Percentiles rank a stretch among this genome's conserved stretches.
Evolutionary conservation across 2,888 invertebrate genomes (phyloP).

Genomic region (Blera fallax): DNA sequence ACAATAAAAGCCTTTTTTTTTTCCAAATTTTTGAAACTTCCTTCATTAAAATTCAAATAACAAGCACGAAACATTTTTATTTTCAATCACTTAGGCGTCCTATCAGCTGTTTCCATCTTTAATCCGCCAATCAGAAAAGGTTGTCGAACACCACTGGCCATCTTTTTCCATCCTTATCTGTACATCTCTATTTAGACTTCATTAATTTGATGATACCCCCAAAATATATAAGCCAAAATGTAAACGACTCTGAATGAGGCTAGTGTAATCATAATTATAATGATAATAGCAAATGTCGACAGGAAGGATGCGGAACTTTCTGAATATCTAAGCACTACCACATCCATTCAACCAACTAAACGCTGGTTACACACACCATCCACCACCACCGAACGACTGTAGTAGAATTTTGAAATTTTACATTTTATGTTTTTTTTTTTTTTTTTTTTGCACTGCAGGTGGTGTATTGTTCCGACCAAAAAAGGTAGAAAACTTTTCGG

Average conservation of each 20-base stretch:
- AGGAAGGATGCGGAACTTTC: conserved; percentile 50
- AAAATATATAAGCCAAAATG: conserved; percentile 18
- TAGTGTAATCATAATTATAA: conserved; percentile 41
- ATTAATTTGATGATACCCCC: conserved; percentile 52
- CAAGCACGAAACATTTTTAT: background rate
- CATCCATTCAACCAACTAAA: conserved; percentile 32
- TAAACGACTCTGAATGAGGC: conserved; percentile 29
- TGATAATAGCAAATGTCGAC: conserved; percentile 34
- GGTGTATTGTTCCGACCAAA: background rate
- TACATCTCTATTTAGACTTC: conserved; percentile 39
- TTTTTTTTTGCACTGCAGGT: conserved; percentile 17
- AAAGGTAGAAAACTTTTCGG: conserved; percentile 30
- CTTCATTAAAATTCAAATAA: background rate
- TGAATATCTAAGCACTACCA: conserved; percentile 32
- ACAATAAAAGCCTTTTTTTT: no score
- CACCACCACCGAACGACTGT: background rate
- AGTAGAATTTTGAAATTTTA: background rate
- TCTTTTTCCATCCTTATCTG: background rate
- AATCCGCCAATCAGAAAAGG: conserved; percentile 7
- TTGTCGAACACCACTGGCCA: conserved; percentile 27
- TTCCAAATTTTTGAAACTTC: background rate
- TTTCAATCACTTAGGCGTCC: background rate
- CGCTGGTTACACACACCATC: conserved; percentile 19
- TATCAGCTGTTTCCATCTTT: background rate
- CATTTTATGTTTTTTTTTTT: background rate